These are phyloP conservation scores for Momotus momota DNA, from an alignment of 2,797 vertebrate species.

Conservation along the genomic window DNA sequence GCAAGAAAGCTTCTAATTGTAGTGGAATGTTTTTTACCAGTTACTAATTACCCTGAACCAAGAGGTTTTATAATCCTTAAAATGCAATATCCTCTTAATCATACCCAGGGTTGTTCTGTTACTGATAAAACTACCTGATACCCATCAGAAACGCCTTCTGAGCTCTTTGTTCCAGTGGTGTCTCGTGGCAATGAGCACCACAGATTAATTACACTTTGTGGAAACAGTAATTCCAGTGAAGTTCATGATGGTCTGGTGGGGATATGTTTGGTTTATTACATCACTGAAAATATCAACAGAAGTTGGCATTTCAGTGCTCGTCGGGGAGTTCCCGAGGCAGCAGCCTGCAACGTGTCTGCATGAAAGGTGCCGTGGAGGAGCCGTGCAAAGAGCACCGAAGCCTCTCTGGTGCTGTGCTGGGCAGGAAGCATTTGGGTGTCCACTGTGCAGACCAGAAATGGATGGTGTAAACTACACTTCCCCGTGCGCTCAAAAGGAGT, in stretches of 20 bases:
- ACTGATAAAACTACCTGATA: background rate
- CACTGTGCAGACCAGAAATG: fast-evolving
- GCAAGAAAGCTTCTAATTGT: background rate
- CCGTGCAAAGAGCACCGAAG: background rate
- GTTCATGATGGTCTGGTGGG: background rate
- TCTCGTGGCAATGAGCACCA: background rate
- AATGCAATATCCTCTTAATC: constrained; percentile 19
- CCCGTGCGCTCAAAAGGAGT: fast-evolving
- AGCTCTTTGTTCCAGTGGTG: background rate
- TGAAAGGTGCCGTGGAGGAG: background rate
- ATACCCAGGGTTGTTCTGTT: background rate
- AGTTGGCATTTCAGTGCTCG: background rate
- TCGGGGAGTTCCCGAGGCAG: background rate
- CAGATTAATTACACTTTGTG: background rate
- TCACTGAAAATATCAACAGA: constrained; percentile 19
- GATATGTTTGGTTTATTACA: constrained; percentile 22
- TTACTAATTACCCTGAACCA: background rate
- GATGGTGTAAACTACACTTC: background rate
- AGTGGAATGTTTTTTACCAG: background rate
- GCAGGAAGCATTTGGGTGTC: background rate
- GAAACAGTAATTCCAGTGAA: background rate
- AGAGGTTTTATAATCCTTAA: constrained; percentile 14
- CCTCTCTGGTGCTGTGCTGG: background rate
- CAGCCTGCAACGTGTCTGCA: fast-evolving
- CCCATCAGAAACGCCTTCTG: background rate